A percentile compares a stretch with the other conserved stretches of the same genome.
Conservation (phyloP, 2,797 vertebrate species). For the Epinephelus awoara region DNA sequence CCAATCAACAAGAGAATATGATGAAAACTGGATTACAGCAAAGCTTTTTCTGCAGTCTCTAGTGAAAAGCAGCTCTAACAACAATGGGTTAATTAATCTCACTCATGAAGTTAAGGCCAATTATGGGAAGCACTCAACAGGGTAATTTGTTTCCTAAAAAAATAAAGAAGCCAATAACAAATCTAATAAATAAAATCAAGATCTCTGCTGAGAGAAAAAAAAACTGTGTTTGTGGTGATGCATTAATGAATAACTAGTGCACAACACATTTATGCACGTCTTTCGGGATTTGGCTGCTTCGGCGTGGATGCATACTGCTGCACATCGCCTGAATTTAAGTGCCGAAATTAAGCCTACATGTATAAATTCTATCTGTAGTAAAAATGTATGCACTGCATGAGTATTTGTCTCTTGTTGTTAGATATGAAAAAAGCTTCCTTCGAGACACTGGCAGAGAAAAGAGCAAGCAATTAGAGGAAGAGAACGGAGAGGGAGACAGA, state of each 20-base stretch:
- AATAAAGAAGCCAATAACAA: slow-evolving; percentile 50
- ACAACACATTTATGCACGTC: slow-evolving; percentile 48
- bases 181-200: slow-evolving; percentile 53
- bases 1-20: slow-evolving; percentile 53
- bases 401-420: slow-evolving; percentile 78
- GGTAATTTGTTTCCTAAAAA: slow-evolving; percentile 61
- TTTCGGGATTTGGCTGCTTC: slow-evolving; percentile 46
- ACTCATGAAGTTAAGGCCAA: slow-evolving; percentile 73
- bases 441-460: slow-evolving; percentile 77
- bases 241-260: slow-evolving; percentile 42
- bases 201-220: slow-evolving; percentile 16
- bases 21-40: slow-evolving; percentile 33
- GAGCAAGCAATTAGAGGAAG: slow-evolving; percentile 78
- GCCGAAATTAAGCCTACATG: slow-evolving; percentile 61
- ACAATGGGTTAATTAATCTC: slow-evolving; percentile 78
- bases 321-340: slow-evolving; percentile 56
- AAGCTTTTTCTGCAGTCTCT: slow-evolving; percentile 52
- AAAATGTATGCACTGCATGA: slow-evolving; percentile 63
- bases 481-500: slow-evolving; percentile 69
- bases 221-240: slow-evolving; percentile 14
- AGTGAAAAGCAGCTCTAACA: slow-evolving; percentile 64
- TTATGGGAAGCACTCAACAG: slow-evolving; percentile 70
- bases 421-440: slow-evolving; percentile 79
- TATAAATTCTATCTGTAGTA: slow-evolving; percentile 63
- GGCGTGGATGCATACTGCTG: slow-evolving; percentile 39